phyloP scores from a whole-genome alignment of 2,888 invertebrate genomes.

The Zootermopsis nevadensis region DNA sequence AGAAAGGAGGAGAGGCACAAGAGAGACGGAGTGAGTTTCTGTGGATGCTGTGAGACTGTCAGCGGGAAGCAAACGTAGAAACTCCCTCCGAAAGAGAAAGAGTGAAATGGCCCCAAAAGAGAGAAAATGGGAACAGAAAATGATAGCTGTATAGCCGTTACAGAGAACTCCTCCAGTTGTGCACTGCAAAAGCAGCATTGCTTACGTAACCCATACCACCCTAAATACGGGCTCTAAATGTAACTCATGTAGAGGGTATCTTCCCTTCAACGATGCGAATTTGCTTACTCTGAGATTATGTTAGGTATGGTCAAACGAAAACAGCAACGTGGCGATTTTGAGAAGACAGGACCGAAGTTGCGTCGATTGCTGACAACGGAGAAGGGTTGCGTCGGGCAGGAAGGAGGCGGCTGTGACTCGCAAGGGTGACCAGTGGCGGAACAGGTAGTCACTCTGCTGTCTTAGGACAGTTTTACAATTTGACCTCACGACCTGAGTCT shows the following conservation, averaged over 20 bases:
- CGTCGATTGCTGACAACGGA: background rate
- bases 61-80: slow-evolving; percentile 41
- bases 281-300: slow-evolving; percentile 50
- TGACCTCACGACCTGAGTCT: too few relatives aligned
- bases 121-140: slow-evolving; percentile 40
- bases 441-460: too few relatives aligned
- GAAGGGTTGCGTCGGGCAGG: background rate
- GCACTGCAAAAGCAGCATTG: slow-evolving; percentile 10
- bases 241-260: background rate
- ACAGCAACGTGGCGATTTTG: slow-evolving; percentile 49
- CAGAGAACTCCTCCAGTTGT: background rate
- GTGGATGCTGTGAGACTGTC: slow-evolving; percentile 47
- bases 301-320: slow-evolving; percentile 48
- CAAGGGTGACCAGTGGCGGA: background rate
- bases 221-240: background rate
- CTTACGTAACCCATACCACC: background rate
- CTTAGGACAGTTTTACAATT: too few relatives aligned
- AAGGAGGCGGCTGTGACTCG: background rate
- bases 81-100: slow-evolving; percentile 35
- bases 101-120: slow-evolving; percentile 27
- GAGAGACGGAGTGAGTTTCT: slow-evolving; percentile 51
- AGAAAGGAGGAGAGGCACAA: slow-evolving; percentile 45
- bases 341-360: slow-evolving; percentile 16
- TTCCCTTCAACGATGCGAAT: background rate
- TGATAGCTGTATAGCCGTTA: slow-evolving; percentile 23